phyloP scores from a whole-genome alignment of 2,113 vertebrate genomes.

The Apteryx owenii region DNA sequence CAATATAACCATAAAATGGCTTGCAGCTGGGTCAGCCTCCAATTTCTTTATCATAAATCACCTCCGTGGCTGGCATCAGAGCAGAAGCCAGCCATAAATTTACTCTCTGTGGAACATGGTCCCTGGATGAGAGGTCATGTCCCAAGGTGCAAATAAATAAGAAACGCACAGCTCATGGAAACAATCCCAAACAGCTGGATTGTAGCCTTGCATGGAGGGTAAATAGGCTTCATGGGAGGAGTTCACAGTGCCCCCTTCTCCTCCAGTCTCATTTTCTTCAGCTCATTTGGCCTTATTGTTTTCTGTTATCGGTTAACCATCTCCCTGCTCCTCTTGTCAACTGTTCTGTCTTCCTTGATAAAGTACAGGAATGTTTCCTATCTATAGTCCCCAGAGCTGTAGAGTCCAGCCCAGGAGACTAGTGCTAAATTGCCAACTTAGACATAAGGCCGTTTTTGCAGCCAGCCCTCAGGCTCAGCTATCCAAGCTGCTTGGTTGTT shows the following conservation, averaged over 20 bases:
- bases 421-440: neutral
- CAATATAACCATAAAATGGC: neutral
- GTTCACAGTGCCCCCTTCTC: neutral
- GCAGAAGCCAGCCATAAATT: conserved; percentile 53
- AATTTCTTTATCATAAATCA: conserved; percentile 36
- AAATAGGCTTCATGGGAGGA: neutral
- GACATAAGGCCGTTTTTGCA: neutral
- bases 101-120: neutral
- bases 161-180: neutral
- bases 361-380: neutral
- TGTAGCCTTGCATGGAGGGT: neutral
- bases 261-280: neutral
- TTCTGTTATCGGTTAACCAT: neutral
- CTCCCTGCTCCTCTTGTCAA: neutral
- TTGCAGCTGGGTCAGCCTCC: conserved; percentile 9
- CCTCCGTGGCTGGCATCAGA: neutral
- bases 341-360: neutral
- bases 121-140: conserved; percentile 9
- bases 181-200: neutral
- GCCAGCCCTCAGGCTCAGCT: neutral
- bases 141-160: conserved; percentile 44
- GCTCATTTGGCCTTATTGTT: neutral
- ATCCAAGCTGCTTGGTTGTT: neutral
- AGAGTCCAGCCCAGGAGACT: neutral
- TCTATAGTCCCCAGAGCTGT: neutral